A percentile compares a stretch with the other conserved stretches of the same genome.
These are phyloP conservation scores for Eurystomus gularis DNA, from an alignment of 2,113 vertebrate species.

Conservation along the genomic window DNA sequence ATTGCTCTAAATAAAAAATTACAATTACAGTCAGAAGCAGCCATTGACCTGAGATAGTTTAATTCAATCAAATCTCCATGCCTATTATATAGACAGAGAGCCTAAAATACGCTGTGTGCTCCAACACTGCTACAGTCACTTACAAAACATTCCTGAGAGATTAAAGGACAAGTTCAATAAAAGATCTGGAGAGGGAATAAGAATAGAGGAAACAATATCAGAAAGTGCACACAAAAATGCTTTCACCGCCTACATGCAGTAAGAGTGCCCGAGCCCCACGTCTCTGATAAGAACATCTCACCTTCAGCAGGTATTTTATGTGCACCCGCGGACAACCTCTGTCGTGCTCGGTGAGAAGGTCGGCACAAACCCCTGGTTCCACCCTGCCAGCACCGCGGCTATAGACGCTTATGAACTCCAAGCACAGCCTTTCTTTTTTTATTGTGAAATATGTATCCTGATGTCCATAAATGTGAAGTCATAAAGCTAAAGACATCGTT, in stretches of 20 bases:
- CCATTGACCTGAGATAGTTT: not conserved
- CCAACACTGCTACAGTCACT: not conserved
- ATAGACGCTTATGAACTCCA: not conserved
- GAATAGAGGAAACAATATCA: not conserved
- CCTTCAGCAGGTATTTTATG: not conserved
- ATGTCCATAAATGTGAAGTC: not conserved
- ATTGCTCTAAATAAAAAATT: not conserved
- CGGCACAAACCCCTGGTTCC: not conserved
- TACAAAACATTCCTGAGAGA: not conserved
- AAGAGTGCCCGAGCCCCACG: accelerated
- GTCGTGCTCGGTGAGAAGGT: not conserved
- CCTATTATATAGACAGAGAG: not conserved
- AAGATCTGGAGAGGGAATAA: not conserved
- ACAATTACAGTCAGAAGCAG: not conserved
- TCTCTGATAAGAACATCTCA: not conserved
- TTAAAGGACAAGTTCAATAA: not conserved
- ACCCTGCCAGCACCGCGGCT: accelerated
- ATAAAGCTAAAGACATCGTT: not conserved
- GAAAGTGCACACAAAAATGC: not conserved
- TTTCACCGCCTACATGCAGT: not conserved
- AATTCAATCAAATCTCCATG: not conserved
- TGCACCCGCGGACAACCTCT: not conserved
- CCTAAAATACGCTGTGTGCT: not conserved
- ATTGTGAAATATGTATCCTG: not conserved
- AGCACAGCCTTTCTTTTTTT: not conserved